Base-by-base conservation (phyloP, 2,797 vertebrate genomes). In the Girardinus metallicus region DNA sequence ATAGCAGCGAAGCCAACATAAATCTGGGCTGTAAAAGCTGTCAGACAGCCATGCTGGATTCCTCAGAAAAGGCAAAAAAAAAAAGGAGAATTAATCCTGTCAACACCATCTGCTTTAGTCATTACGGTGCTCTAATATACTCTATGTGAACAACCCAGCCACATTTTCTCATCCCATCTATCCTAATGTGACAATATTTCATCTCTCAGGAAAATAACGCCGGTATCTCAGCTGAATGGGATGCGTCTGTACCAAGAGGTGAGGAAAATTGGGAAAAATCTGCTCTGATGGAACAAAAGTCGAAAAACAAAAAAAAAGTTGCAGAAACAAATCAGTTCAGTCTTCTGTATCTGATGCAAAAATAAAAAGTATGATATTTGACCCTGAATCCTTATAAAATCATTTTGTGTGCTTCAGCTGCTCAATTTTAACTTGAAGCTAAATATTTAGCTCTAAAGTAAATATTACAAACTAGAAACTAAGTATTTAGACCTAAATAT, bases 221-320 rank as follows among this genome's bases (percentile, higher is more conserved):
- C 1, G 18, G 2, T 29, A 43, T 23, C 31, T 81, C 13, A 23
- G 39, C 34, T 55, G 46, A 23, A 12, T 16, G 13, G 39, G 57
- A 51, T 51, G 26, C 34, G 26, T 81, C 66, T 75, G 73, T 70
- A 77, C 62, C 49, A 21, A 34, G 29, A 23, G 73, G 73, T 47
- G 62, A 78, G 43, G 66, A 55, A 36, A 57, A 76, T 34, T 5
- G 79, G 29, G 23, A 78, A 73, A 80, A 62, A 83, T 76, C 18
- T 49, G 47, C 47, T 6, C 18, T 21, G 6, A 8, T 21, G 47
- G 47, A 21, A 21, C 7, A 6, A 21, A 49, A 49, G 18, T 21
- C 6, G 1, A 49, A 21, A 49, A 49, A 49, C 47, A 6, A 6
- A 21, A 49, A 46, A 12, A 46, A 46, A 49, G 47, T 49, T 49